These are phyloP conservation scores for Lithobates sylvaticus DNA, from an alignment of 2,797 vertebrate genomes.

Conservation along the genomic window DNA sequence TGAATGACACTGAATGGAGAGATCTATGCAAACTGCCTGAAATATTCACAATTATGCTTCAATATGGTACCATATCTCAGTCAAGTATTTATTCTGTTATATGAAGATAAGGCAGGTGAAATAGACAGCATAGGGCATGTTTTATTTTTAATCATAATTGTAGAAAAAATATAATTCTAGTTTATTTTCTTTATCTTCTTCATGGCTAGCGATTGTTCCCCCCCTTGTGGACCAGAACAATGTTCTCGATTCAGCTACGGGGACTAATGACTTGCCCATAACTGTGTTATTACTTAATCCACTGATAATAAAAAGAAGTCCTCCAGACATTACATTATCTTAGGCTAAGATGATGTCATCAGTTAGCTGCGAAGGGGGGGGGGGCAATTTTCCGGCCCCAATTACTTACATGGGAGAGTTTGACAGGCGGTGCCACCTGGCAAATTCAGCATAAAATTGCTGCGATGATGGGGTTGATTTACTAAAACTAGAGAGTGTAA, in stretches of 20 bases:
- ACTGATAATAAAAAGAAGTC: too few relatives aligned
- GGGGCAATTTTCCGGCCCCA: too few relatives aligned
- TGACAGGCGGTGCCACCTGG: too few relatives aligned
- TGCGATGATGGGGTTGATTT: too few relatives aligned
- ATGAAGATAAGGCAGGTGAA: neutral
- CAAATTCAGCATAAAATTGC: too few relatives aligned
- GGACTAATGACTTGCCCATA: neutral
- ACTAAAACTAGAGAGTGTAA: too few relatives aligned
- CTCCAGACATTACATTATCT: too few relatives aligned
- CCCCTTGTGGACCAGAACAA: neutral
- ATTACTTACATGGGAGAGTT: too few relatives aligned
- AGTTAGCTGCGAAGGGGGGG: too few relatives aligned
- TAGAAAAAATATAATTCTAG: neutral
- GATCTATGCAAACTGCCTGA: constrained; percentile 5
- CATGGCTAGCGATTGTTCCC: neutral
- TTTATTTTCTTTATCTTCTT: neutral
- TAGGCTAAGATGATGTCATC: too few relatives aligned
- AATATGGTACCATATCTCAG: neutral
- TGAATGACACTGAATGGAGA: constrained; percentile 7
- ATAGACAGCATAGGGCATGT: neutral
- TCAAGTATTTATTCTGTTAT: neutral
- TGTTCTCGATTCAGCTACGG: neutral
- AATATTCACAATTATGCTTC: constrained; percentile 12
- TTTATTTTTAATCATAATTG: neutral
- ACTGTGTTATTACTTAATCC: too few relatives aligned